A percentile compares a stretch with the other conserved stretches of the same genome.
Conservation (phyloP, 2,113 vertebrate species). For the Telmatochromis sp. region DNA sequence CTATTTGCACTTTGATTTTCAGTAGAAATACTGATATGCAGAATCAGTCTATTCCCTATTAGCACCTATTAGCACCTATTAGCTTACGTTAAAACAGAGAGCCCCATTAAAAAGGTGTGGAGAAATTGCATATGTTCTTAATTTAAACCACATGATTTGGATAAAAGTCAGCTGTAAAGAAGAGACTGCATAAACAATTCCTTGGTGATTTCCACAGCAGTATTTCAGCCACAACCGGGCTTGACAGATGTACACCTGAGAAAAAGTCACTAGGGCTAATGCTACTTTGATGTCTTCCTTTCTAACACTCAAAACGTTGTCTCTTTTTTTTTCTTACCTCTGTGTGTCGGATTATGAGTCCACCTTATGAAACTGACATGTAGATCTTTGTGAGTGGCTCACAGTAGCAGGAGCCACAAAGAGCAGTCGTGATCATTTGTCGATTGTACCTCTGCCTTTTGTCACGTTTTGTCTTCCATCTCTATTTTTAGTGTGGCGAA, state of each 20-base stretch:
- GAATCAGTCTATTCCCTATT: background rate
- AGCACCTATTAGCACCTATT: background rate
- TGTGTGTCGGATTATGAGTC: slow-evolving; percentile 6
- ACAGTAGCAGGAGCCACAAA: slow-evolving; percentile 40
- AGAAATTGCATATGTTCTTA: background rate
- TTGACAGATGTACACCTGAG: slow-evolving; percentile 36
- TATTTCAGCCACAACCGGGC: background rate
- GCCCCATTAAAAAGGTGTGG: background rate
- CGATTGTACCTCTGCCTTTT: slow-evolving; percentile 54
- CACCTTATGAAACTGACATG: slow-evolving; percentile 44
- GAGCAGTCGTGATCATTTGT: slow-evolving; percentile 43
- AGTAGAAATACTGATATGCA: background rate
- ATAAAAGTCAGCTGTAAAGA: slow-evolving; percentile 1
- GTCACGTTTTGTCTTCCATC: slow-evolving; percentile 54
- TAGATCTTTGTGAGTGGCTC: slow-evolving; percentile 36
- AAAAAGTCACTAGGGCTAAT: slow-evolving; percentile 38
- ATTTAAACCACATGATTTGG: background rate
- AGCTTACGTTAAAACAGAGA: background rate
- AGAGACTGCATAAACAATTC: slow-evolving; percentile 4
- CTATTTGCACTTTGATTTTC: background rate
- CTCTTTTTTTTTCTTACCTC: background rate
- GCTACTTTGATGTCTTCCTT: slow-evolving; percentile 57
- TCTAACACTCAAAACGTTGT: background rate
- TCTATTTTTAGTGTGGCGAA: slow-evolving; percentile 58
- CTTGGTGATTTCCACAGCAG: slow-evolving; percentile 7